These are phyloP conservation scores for Polypterus senegalus DNA, from an alignment of 2,113 vertebrate species.

Conservation along the genomic window DNA sequence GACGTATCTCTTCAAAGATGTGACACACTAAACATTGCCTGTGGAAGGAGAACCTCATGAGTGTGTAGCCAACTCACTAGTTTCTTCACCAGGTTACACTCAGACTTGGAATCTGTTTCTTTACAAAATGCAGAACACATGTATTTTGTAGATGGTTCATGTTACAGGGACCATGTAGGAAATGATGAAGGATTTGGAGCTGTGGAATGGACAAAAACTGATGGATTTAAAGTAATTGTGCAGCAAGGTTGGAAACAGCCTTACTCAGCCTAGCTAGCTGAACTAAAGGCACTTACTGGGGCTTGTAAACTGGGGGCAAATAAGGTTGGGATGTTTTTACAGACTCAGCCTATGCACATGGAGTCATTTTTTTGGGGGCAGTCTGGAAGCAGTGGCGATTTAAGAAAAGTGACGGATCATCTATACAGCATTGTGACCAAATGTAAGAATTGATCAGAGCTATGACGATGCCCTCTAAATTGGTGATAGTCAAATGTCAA, in stretches of 20 bases:
- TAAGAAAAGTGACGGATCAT: neutral
- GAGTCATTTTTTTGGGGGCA: neutral
- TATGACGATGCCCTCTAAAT: neutral
- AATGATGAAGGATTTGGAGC: neutral
- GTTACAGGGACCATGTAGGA: neutral
- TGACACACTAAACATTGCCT: too few species aligned
- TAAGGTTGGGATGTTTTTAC: neutral
- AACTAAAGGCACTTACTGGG: slow-evolving; percentile 4
- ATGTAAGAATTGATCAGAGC: neutral
- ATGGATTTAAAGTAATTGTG: neutral
- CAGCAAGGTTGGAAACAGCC: neutral
- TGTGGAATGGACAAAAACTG: neutral
- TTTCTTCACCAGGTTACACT: neutral
- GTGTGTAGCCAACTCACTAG: neutral
- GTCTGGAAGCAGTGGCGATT: neutral
- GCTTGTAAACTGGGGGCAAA: neutral
- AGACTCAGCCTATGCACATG: slow-evolving; percentile 9
- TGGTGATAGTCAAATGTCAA: neutral
- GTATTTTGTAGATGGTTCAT: slow-evolving; percentile 8
- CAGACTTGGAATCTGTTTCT: neutral
- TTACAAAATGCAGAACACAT: neutral
- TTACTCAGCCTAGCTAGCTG: slow-evolving; percentile 3
- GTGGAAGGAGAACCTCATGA: too few species aligned
- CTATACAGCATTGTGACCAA: too few species aligned
- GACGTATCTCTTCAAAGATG: too few species aligned